Evolutionary conservation across 2,113 vertebrate genomes (phyloP), one percentile per base, ranked within the genome.

Genomic region (Oophaga pumilio): DNA sequence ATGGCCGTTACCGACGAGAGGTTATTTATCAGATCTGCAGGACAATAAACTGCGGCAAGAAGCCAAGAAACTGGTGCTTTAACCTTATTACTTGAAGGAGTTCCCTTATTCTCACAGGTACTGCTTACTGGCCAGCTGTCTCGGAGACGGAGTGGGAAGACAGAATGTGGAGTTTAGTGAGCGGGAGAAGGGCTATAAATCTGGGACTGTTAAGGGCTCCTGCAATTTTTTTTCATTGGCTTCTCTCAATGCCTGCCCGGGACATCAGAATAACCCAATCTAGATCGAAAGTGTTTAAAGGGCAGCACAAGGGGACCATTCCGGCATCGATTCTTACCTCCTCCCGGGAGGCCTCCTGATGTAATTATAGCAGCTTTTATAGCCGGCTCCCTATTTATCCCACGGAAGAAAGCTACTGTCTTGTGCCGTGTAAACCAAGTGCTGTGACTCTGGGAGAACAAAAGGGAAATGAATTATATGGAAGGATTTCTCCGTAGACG

Each of bases 351-450:
- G 49, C 87, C 77, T 57, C 73, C n/a, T 88, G 78, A 88, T 88
- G 81, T 88, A 77, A 84, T 88, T 88, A 84, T 64, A 53, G 62
- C 81, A 83, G 71, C n/a, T 88, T 88, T 88, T 84, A 88, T 88
- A 81, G 80, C 81, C 33, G 59, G 18, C 50, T 88, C 60, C 71
- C 73, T 57, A 84, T 88, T 84, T 73, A 88, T 88, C 24, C 68
- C 24, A 56, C 20, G 43, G 59, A 77, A 12, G 56, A 26, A 22
- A 56, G 43, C 69, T 33, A 9, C 33, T 57, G 73, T 50, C 62
- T 74, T 76, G 66, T 83, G 69, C n/a, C 53, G 12, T 88, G 68
- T 73, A 88, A 50, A 14, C 69, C 12, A 26, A 14, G 81, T 18
- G 26, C 73, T n/a, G 60, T 52, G 56, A 56, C 73, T 66, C 12